Evolutionary conservation across 1,140 invertebrate species (phyloP).

Genomic region (Brachionus paranguensis): DNA sequence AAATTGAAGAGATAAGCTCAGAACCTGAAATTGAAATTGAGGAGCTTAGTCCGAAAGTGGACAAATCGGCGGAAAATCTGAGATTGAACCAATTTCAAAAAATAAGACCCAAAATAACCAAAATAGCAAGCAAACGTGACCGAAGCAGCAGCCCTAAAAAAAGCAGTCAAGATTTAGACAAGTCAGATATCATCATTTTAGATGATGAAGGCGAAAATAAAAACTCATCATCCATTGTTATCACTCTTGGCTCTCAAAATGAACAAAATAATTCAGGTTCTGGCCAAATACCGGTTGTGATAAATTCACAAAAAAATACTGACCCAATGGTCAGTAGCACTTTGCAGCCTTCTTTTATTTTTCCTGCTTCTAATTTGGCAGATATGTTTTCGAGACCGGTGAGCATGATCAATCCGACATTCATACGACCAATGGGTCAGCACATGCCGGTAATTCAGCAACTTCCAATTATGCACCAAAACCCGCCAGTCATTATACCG

Average conservation of each 20-base stretch:
- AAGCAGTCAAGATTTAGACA: background rate
- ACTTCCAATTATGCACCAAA: background rate
- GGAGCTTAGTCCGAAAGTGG: background rate
- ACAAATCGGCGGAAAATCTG: background rate
- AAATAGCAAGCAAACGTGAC: background rate
- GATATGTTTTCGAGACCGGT: background rate
- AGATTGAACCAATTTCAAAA: background rate
- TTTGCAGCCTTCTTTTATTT: background rate
- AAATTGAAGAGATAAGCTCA: background rate
- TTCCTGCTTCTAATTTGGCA: background rate
- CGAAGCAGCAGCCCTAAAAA: background rate
- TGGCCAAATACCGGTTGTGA: background rate
- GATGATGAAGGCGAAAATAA: background rate
- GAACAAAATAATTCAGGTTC: background rate
- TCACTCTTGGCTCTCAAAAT: background rate
- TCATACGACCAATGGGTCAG: background rate
- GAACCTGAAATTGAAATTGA: background rate
- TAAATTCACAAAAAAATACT: background rate
- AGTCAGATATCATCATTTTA: background rate
- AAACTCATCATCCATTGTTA: background rate
- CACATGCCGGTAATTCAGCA: background rate
- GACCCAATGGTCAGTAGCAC: no score
- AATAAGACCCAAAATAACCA: conserved; percentile 4
- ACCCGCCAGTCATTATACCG: background rate
- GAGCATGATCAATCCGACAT: background rate